These are phyloP conservation scores for Callitettix versicolor DNA, from an alignment of 1,140 invertebrate species.

Conservation along the genomic window DNA sequence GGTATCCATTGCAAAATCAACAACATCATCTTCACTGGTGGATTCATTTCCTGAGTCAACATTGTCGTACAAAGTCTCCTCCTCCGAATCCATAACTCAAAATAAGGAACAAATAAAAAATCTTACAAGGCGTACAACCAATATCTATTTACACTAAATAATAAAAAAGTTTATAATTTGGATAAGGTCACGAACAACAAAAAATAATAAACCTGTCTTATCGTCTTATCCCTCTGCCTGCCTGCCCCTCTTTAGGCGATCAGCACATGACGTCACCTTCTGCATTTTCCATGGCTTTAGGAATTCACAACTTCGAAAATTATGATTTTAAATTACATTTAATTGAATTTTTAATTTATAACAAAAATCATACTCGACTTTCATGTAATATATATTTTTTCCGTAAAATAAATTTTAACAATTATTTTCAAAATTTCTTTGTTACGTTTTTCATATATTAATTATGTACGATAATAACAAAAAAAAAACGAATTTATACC, in stretches of 20 bases:
- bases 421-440: too few relatives aligned
- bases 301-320: not conserved
- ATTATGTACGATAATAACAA: too few relatives aligned
- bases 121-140: constrained; percentile 5
- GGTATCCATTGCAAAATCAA: constrained; percentile 82
- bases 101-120: constrained; percentile 1
- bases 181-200: constrained; percentile 15
- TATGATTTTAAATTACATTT: too few relatives aligned
- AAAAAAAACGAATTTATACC: too few relatives aligned
- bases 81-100: constrained; percentile 73
- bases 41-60: constrained; percentile 86
- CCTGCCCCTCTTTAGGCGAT: not conserved
- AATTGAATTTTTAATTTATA: too few relatives aligned
- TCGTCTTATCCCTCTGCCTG: not conserved
- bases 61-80: constrained; percentile 75
- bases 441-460: too few relatives aligned
- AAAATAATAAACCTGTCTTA: constrained; percentile 17
- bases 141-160: not conserved
- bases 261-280: constrained; percentile 13
- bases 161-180: constrained; percentile 13
- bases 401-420: too few relatives aligned
- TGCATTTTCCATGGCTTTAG: constrained; percentile 8
- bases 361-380: too few relatives aligned
- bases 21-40: constrained; percentile 82
- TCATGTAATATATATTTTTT: too few relatives aligned